Percentiles rank a stretch among this genome's conserved stretches.
phyloP scores from a whole-genome alignment of 2,113 vertebrate species.

The Suncus etruscus region DNA sequence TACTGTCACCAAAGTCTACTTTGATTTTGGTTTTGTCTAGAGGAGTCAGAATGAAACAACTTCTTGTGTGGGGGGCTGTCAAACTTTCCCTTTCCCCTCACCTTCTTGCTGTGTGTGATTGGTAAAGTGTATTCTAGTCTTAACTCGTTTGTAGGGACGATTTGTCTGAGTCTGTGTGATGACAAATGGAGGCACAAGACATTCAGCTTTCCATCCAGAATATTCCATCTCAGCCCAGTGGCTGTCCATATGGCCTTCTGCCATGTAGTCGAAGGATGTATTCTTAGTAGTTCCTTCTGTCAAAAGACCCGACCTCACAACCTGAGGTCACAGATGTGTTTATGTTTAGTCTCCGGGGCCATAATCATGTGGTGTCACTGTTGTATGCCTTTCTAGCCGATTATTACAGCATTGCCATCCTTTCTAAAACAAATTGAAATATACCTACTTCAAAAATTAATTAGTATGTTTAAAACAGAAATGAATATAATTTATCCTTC shows the following conservation, averaged over 20 bases:
- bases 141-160: neutral
- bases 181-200: neutral
- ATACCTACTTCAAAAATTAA: slow-evolving; percentile 60
- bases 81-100: neutral
- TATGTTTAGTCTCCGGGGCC: neutral
- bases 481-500: slow-evolving; percentile 43
- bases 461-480: slow-evolving; percentile 60
- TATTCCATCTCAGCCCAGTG: neutral
- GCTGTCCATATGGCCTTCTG: neutral
- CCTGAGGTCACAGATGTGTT: neutral
- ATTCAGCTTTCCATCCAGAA: neutral
- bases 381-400: neutral
- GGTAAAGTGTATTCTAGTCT: neutral
- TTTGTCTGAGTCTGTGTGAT: neutral
- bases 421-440: slow-evolving; percentile 49
- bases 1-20: neutral
- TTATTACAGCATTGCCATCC: neutral
- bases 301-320: neutral
- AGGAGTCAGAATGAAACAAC: neutral
- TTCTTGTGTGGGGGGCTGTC: fast-evolving
- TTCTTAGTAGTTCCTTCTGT: neutral
- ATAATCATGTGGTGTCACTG: neutral
- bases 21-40: neutral
- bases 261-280: neutral
- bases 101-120: neutral